These are phyloP conservation scores for Neoascia interrupta DNA, from an alignment of 2,888 invertebrate species.

Conservation along the genomic window DNA sequence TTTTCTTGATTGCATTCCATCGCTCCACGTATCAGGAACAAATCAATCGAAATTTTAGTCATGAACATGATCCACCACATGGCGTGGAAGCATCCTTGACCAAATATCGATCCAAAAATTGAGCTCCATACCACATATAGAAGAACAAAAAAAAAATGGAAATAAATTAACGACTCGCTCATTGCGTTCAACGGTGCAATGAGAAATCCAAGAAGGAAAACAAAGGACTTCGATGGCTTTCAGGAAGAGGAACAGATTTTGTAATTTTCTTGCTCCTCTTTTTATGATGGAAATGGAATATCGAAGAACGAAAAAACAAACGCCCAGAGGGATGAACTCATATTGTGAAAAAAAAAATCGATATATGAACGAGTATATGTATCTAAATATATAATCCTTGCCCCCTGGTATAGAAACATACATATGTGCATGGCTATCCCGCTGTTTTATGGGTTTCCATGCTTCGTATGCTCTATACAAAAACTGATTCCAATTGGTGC, in stretches of 20 bases:
- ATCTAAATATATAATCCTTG: too few relatives aligned
- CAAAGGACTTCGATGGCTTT: constrained; percentile 19
- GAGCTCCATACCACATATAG: neutral
- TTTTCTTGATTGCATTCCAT: constrained; percentile 22
- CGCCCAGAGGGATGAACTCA: constrained; percentile 49
- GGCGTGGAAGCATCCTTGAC: constrained; percentile 7
- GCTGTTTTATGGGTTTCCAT: constrained; percentile 47
- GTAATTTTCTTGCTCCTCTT: neutral
- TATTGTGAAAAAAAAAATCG: constrained; percentile 15
- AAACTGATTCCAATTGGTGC: constrained; percentile 46
- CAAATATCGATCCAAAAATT: constrained; percentile 34
- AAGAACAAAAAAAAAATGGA: constrained; percentile 7
- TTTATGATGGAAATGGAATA: constrained; percentile 18
- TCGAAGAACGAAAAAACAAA: constrained; percentile 19
- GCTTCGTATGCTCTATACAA: constrained; percentile 4
- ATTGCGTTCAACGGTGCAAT: too few relatives aligned
- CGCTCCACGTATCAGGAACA: neutral
- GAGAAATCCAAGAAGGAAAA: neutral
- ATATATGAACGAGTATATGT: neutral
- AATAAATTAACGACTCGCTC: constrained; percentile 18
- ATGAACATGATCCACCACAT: constrained; percentile 8
- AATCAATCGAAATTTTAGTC: constrained; percentile 9
- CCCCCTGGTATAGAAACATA: constrained; percentile 6
- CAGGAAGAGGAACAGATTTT: constrained; percentile 47
- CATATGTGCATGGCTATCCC: constrained; percentile 31